Evolutionary conservation across 1,140 invertebrate species (phyloP).

Genomic region (Delia radicum): DNA sequence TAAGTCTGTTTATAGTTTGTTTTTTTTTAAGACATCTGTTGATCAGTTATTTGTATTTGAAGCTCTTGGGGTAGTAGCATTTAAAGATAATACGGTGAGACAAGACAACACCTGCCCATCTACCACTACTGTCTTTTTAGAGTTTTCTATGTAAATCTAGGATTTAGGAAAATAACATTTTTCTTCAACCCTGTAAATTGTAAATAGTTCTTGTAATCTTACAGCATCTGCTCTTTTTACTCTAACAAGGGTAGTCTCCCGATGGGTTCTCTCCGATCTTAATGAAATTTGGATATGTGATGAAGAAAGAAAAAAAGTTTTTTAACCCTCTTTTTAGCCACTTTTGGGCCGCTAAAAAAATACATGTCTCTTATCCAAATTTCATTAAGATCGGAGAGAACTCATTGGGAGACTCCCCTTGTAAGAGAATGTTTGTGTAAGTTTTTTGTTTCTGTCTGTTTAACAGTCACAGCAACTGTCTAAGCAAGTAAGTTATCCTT

Average conservation of each 20-base stretch:
- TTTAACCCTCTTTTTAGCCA: too few relatives aligned
- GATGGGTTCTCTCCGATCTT: too few relatives aligned
- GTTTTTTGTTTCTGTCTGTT: background rate
- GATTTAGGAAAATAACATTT: background rate
- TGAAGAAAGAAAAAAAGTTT: too few relatives aligned
- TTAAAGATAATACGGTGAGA: background rate
- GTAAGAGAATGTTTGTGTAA: background rate
- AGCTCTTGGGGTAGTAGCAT: background rate
- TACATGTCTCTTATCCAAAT: too few relatives aligned
- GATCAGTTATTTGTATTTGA: background rate
- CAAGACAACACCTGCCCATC: conserved; percentile 3
- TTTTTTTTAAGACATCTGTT: conserved; percentile 10
- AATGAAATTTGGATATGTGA: too few relatives aligned
- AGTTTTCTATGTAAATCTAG: conserved; percentile 1
- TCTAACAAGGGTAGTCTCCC: too few relatives aligned
- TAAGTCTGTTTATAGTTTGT: too few relatives aligned
- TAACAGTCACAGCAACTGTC: background rate
- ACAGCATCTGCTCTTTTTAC: conserved; percentile 6
- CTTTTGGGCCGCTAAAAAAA: too few relatives aligned
- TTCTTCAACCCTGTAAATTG: background rate
- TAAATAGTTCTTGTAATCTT: conserved; percentile 7
- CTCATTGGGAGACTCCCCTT: too few relatives aligned
- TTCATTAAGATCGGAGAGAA: too few relatives aligned
- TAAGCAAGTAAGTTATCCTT: background rate
- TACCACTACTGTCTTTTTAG: background rate